Evolutionary conservation across 37 sponge, comb jelly and placozoan species (phyloP).

Genomic region (Axinella damicornis): DNA sequence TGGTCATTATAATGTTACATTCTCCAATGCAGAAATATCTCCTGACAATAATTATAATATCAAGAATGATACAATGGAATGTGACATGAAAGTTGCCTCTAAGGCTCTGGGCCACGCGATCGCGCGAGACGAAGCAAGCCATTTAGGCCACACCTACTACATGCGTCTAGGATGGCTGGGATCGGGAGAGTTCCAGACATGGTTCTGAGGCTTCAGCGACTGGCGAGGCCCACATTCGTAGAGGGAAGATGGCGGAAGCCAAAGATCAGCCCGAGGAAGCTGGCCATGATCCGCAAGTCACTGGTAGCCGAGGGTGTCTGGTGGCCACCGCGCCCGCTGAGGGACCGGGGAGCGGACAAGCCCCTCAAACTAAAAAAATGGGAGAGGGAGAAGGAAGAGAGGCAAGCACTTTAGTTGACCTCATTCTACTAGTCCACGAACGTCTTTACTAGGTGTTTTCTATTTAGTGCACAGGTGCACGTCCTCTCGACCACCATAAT

Average conservation of each 20-base stretch:
- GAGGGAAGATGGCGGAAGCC: conserved; percentile 82
- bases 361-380: conserved; percentile 75
- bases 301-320: conserved; percentile 70
- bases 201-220: conserved; percentile 66
- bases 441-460: background rate
- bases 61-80: too few relatives aligned
- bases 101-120: too few relatives aligned
- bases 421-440: background rate
- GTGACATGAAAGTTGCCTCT: too few relatives aligned
- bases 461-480: background rate
- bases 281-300: conserved; percentile 52
- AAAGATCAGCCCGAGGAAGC: conserved; percentile 52
- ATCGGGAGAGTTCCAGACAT: conserved; percentile 61
- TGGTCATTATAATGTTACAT: too few relatives aligned
- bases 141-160: background rate
- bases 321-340: conserved; percentile 86
- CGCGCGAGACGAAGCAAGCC: background rate
- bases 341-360: conserved; percentile 72
- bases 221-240: conserved; percentile 71
- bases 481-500: background rate
- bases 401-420: conserved; percentile 42
- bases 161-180: conserved; percentile 41
- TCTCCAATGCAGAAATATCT: too few relatives aligned
- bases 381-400: conserved; percentile 74
- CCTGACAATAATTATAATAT: too few relatives aligned